Evolutionary conservation across 2,888 invertebrate genomes (phyloP).

Genomic region (Argyra leucocephala): DNA sequence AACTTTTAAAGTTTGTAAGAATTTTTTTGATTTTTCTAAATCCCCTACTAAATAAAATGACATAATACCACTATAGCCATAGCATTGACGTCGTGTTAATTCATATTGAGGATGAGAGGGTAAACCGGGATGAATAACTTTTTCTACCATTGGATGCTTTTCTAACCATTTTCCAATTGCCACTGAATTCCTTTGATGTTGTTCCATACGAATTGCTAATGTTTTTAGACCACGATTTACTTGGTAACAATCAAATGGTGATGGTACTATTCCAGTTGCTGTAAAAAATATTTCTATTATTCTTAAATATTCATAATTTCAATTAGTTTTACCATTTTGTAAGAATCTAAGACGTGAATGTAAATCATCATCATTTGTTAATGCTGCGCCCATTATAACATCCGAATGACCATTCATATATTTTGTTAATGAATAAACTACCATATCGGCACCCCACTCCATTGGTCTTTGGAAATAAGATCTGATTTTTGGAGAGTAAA

Average conservation of each 20-base stretch:
- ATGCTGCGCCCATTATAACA: slow-evolving; percentile 87
- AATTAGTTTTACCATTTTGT: slow-evolving; percentile 64
- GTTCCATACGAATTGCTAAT: slow-evolving; percentile 80
- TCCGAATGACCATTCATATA: slow-evolving; percentile 98
- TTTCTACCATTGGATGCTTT: slow-evolving; percentile 64
- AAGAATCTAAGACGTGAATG: slow-evolving; percentile 66
- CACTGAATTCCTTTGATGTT: slow-evolving; percentile 70
- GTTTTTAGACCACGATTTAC: slow-evolving; percentile 92
- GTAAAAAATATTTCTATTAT: slow-evolving; percentile 2
- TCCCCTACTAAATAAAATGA: slow-evolving; percentile 78
- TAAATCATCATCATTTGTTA: slow-evolving; percentile 63
- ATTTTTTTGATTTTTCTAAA: slow-evolving; percentile 58
- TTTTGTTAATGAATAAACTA: slow-evolving; percentile 87
- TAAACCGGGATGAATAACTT: slow-evolving; percentile 78
- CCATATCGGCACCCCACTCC: slow-evolving; percentile 81
- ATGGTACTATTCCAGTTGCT: slow-evolving; percentile 73
- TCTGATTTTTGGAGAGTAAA: not conserved
- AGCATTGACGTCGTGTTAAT: slow-evolving; percentile 67
- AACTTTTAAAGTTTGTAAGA: slow-evolving; percentile 65
- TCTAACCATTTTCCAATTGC: slow-evolving; percentile 73
- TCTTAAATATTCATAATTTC: not conserved
- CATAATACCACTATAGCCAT: slow-evolving; percentile 86
- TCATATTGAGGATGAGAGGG: slow-evolving; percentile 79
- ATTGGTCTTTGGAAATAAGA: slow-evolving; percentile 86
- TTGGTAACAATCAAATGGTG: slow-evolving; percentile 91